phyloP scores from a whole-genome alignment of 2,888 invertebrate genomes.

The Stegophylla sp. region DNA sequence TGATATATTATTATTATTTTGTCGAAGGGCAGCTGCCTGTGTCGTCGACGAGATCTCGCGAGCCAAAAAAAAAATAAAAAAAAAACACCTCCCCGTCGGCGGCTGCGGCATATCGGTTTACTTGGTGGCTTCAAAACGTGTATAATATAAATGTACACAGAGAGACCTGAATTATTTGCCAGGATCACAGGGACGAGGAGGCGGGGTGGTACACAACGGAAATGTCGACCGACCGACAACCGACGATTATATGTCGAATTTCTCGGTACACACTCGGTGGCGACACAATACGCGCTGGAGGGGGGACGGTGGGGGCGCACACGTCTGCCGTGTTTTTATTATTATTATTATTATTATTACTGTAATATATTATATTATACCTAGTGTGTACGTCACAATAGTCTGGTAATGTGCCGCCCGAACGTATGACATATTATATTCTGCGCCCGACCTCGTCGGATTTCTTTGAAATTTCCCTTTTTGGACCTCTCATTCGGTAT shows the following conservation, averaged over 20 bases:
- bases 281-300: background rate
- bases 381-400: no score
- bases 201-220: slow-evolving; percentile 25
- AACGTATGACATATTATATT: no score
- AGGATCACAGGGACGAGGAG: background rate
- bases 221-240: slow-evolving; percentile 55
- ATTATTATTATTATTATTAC: no score
- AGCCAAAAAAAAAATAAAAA: slow-evolving; percentile 50
- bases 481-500: no score
- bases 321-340: no score
- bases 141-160: background rate
- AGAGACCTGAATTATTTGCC: no score
- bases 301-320: background rate
- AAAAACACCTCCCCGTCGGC: slow-evolving; percentile 44
- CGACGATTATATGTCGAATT: slow-evolving; percentile 58
- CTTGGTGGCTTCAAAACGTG: background rate
- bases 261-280: slow-evolving; percentile 25
- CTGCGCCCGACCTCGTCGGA: no score
- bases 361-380: no score
- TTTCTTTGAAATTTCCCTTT: no score
- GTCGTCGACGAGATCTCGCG: slow-evolving; percentile 43
- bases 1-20: slow-evolving; percentile 51
- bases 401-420: no score
- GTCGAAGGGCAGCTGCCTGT: slow-evolving; percentile 41
- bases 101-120: slow-evolving; percentile 53